Base-by-base conservation (phyloP, 1,140 invertebrate species). In the Halesus radiatus region DNA sequence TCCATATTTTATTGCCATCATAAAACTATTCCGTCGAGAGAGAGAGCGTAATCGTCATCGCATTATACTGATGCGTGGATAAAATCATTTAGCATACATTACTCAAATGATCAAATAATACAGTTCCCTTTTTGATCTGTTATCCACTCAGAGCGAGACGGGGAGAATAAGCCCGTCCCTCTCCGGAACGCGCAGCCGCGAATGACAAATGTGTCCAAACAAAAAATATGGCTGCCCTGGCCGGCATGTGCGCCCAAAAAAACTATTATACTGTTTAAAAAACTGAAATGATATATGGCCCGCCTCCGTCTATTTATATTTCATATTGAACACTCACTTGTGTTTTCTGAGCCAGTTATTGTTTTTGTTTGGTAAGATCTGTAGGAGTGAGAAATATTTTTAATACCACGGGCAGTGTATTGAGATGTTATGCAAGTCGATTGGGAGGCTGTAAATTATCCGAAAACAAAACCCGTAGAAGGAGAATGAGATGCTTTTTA, bases 281-380 rank as follows among this genome's bases (percentile, higher is more conserved):
- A 77, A 52, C 53, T 13, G 66, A 62, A 76, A 76, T 76, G 64
- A 80, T 58, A 58, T 76, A 80, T 77, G 62, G 66, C 50, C 56
- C 75, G 79, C 64, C 72, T 80, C 68, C 76, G 54, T 37, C 75
- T 76, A 76, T 76, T 60, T 76, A 62, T 80, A 80, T 80, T 74
- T 23, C 54, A 54, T 80, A 80, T 80, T 76, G 79, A 80, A 76
- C 32, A 62, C 74, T 76, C 74, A 60, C 74, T 76, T 76, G 53
- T 74, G 37, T 45, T 45, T 74, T 74, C 50, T 50, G 50, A 74
- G 53, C 72, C 72, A 23, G 50, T 58, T 56, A 26, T 66, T 26
- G 22, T 26, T 66, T 66, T 66, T 66, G 62, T 66, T 13, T 66
- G 8, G 37, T 45, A 13, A 10, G 37, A 45, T 45, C 37, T 66